phyloP scores from a whole-genome alignment of 1,140 invertebrate species.

The Dermatophagoides farinae region DNA sequence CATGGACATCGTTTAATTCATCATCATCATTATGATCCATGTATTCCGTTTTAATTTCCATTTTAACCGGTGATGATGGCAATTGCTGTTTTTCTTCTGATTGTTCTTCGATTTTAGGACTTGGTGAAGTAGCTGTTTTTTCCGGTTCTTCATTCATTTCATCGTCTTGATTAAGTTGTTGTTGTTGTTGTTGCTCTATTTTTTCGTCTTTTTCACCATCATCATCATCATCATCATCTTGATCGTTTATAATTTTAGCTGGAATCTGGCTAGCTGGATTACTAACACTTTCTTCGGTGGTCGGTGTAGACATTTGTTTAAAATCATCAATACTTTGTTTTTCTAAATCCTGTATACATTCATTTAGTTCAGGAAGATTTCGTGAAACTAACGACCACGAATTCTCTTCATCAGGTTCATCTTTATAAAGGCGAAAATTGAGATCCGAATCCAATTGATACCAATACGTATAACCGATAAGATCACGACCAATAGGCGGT shows the following conservation, averaged over 20 bases:
- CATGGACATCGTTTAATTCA: not conserved
- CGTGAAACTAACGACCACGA: constrained; percentile 74
- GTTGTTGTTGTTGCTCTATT: constrained; percentile 15
- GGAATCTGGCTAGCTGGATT: constrained; percentile 18
- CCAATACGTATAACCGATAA: constrained; percentile 75
- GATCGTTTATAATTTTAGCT: constrained; percentile 25
- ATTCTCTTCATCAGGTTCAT: constrained; percentile 80
- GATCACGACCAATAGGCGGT: constrained; percentile 70
- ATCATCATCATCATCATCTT: not conserved
- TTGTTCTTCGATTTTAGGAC: not conserved
- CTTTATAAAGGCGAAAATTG: constrained; percentile 73
- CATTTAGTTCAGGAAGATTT: constrained; percentile 2
- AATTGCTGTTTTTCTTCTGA: not conserved
- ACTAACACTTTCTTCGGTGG: constrained; percentile 1
- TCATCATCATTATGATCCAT: not conserved
- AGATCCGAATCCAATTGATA: constrained; percentile 66
- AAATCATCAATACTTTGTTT: not conserved
- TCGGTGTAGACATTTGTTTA: not conserved
- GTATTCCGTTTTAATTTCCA: constrained; percentile 10
- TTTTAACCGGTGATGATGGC: constrained; percentile 8
- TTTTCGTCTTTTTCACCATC: not conserved
- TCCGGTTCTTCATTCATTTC: constrained; percentile 16
- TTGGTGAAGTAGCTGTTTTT: not conserved
- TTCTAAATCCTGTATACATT: not conserved
- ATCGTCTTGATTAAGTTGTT: constrained; percentile 28